Evolutionary conservation across 2,888 invertebrate genomes (phyloP).

Genomic region (Sialis fuliginosa): DNA sequence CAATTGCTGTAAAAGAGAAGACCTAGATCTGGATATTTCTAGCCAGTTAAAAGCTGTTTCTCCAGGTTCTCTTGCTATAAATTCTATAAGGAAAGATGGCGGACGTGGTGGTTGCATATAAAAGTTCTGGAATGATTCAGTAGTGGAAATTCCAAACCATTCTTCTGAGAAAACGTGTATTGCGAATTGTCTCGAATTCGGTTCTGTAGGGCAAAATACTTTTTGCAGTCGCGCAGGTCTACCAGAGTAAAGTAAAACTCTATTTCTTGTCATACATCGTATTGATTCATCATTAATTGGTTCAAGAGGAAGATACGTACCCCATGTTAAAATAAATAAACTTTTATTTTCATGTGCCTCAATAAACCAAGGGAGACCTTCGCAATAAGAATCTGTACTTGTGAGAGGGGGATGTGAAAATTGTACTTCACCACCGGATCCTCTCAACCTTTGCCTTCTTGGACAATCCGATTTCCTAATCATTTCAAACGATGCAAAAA

Average conservation of each 20-base stretch:
- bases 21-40: conserved; percentile 46
- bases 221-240: conserved; percentile 40
- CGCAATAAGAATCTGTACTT: conserved; percentile 44
- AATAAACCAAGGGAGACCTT: conserved; percentile 62
- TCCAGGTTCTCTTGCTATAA: conserved; percentile 54
- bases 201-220: conserved; percentile 57
- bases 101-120: conserved; percentile 25
- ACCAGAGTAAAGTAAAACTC: conserved; percentile 66
- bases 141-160: conserved; percentile 37
- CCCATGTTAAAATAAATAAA: conserved; percentile 69
- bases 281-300: conserved; percentile 40
- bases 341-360: conserved; percentile 65
- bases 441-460: conserved; percentile 40
- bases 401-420: conserved; percentile 43
- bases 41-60: conserved; percentile 63
- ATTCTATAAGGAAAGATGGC: conserved; percentile 45
- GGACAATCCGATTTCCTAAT: conserved; percentile 45
- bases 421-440: conserved; percentile 46
- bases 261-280: conserved; percentile 58
- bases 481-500: conserved; percentile 53
- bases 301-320: conserved; percentile 49
- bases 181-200: conserved; percentile 43
- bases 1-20: conserved; percentile 39
- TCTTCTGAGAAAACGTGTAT: conserved; percentile 68
- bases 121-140: conserved; percentile 5